Conservation (phyloP, 2,797 vertebrate species). For the Halcyon badia region DNA sequence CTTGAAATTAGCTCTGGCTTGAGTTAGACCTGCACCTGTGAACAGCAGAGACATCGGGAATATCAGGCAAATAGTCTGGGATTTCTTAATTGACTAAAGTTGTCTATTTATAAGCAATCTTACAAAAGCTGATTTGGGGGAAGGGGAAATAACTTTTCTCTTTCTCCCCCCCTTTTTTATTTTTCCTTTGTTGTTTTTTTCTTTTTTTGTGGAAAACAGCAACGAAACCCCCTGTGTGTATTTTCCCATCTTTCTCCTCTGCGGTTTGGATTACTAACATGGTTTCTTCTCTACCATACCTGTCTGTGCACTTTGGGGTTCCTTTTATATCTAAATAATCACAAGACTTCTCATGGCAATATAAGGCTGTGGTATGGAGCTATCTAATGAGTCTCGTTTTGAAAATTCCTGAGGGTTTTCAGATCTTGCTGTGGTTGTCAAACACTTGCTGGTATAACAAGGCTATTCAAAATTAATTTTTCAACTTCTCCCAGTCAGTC, state of each 20-base stretch:
- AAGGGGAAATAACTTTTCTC: not conserved
- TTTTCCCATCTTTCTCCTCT: not conserved
- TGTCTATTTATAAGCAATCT: not conserved
- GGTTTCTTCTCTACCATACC: not conserved
- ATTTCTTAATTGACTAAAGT: not conserved
- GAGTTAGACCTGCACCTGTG: not conserved
- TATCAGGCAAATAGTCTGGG: not conserved
- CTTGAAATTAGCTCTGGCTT: slow-evolving; percentile 6
- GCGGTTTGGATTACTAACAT: not conserved
- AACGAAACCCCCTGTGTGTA: rapidly evolving
- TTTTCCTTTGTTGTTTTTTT: too few species aligned
- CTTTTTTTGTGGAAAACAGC: not conserved
- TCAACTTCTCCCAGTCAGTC: not conserved
- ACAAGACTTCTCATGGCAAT: not conserved
- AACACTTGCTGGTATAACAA: not conserved
- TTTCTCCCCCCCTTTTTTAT: too few species aligned
- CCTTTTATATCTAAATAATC: not conserved
- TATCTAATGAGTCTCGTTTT: not conserved
- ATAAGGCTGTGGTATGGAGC: not conserved
- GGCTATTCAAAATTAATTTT: not conserved
- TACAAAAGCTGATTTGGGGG: not conserved
- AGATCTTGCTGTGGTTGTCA: not conserved
- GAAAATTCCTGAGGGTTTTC: not conserved
- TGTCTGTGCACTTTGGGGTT: not conserved
- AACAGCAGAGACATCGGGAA: not conserved